Base-by-base conservation (phyloP, 2,888 invertebrate species). In the Hyalella azteca region DNA sequence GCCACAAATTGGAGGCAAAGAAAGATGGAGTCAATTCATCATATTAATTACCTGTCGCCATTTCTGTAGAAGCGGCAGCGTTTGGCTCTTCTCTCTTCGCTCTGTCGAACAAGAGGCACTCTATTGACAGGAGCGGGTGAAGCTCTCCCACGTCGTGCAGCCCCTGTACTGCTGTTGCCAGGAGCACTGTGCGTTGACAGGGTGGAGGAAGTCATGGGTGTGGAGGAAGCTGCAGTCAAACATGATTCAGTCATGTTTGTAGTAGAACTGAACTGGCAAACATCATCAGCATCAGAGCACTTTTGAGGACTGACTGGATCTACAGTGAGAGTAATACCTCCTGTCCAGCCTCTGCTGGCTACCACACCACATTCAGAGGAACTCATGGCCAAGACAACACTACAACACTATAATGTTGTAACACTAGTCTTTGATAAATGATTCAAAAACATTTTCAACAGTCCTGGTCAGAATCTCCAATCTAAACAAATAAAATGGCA, bases 31-130 rank as follows among this genome's bases (percentile, higher is more conserved):
- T n/a, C n/a, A n/a, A n/a, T n/a, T n/a, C n/a, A n/a, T n/a, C n/a
- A n/a, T n/a, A 49, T 13, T 0, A 54, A 22, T 54, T 39, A 39
- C 75, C 75, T 75, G 73, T 83, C 83, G n/a, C 83, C 83, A 81
- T 83, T 83, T 32, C 83, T 78, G 45, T 83, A 83, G 78, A 83
- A 81, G 22, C 83, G 59, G 45, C 83, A 83, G 11, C 83, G 48
- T 39, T 77, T 79, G 29, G 83, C 83, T n/a, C 81, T 77, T 50
- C 81, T 81, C 49, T 83, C 83, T 45, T 83, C 83, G 36, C 83
- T 81, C 45, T 81, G 77, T 40, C 80, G 77, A n/a, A 81, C 79
- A 32, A 83, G 80, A 2, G 83, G 80, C 36, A 77, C 60, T 40
- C 83, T 60, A 26, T 80, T 77, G 13, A 78, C 9, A 40, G 77